Percentiles rank a stretch among this genome's conserved stretches.
These are phyloP conservation scores for Bombylius major DNA, from an alignment of 2,888 invertebrate species.

Conservation along the genomic window DNA sequence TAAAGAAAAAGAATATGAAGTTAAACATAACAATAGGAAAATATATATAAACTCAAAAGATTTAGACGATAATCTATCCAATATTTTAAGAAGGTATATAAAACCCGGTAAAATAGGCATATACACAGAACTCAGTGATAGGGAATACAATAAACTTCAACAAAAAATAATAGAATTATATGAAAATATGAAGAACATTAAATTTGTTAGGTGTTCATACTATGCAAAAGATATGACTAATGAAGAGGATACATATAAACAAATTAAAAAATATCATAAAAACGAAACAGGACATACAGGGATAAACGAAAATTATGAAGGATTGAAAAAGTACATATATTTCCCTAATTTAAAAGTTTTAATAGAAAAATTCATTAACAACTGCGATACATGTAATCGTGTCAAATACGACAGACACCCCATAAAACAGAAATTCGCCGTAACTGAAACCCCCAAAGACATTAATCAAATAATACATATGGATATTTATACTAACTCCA, in stretches of 20 bases:
- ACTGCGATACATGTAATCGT: constrained; percentile 1
- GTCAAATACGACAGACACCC: constrained; percentile 2
- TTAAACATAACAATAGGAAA: background rate
- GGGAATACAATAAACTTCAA: background rate
- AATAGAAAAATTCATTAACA: constrained; percentile 1
- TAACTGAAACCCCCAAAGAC: background rate
- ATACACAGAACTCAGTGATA: background rate
- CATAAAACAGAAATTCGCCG: background rate
- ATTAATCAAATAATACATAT: constrained; percentile 6
- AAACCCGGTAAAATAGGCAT: background rate
- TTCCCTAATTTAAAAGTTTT: background rate
- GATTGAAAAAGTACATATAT: background rate
- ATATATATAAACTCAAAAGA: background rate
- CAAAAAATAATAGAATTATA: background rate
- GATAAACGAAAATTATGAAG: background rate
- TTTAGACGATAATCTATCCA: background rate
- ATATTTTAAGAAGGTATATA: background rate
- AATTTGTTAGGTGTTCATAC: background rate
- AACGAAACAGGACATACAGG: background rate
- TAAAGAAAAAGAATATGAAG: background rate
- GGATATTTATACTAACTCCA: background rate
- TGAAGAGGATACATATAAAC: background rate
- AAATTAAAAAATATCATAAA: background rate
- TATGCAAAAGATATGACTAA: background rate
- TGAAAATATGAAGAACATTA: background rate